Evolutionary conservation across 2,797 vertebrate genomes (phyloP).

Genomic region (Limnodromus scolopaceus): DNA sequence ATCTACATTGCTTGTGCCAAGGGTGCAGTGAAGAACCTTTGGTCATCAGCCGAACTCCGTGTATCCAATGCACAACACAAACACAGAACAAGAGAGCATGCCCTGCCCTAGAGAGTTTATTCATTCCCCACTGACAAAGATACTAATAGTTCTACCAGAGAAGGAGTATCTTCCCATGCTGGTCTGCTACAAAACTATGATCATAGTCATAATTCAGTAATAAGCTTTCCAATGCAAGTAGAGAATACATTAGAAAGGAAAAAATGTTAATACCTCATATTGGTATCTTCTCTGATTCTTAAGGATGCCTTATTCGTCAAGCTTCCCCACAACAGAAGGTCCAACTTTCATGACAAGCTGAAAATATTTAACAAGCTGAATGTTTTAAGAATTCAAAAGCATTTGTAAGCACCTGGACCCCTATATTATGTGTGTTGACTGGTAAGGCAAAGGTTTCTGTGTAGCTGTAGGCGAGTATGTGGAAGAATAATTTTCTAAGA

Average conservation of each 20-base stretch:
- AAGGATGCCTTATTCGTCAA: not conserved
- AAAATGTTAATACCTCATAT: not conserved
- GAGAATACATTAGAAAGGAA: not conserved
- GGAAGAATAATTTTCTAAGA: not conserved
- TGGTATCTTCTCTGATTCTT: not conserved
- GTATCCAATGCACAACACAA: not conserved
- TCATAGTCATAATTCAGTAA: not conserved
- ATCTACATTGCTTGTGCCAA: not conserved
- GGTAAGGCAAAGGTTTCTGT: not conserved
- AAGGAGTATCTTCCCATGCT: not conserved
- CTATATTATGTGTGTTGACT: rapidly evolving
- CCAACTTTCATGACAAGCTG: not conserved
- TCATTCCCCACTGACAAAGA: not conserved
- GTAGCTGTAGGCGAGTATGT: not conserved
- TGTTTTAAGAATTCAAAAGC: not conserved
- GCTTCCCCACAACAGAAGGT: not conserved
- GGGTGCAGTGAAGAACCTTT: not conserved
- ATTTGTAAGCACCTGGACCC: not conserved
- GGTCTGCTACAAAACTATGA: not conserved
- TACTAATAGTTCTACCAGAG: not conserved
- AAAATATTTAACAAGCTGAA: not conserved
- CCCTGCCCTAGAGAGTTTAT: not conserved
- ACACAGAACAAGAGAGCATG: not conserved
- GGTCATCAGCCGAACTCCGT: not conserved
- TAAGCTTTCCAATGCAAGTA: not conserved